Conservation (phyloP, 2,888 invertebrate species). For the Osmoderma eremita region DNA sequence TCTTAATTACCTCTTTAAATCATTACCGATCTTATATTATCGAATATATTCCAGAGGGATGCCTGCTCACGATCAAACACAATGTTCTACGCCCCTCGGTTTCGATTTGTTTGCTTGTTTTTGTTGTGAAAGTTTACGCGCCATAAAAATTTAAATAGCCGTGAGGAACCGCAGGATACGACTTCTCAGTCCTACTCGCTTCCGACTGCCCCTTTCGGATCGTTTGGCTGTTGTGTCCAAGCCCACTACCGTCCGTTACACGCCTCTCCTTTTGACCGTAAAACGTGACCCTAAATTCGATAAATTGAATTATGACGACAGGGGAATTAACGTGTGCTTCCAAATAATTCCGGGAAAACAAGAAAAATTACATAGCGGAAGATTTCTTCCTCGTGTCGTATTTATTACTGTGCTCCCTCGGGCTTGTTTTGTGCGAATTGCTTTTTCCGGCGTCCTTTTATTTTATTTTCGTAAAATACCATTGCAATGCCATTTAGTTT, state of each 20-base stretch:
- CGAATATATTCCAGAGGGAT: too few relatives aligned
- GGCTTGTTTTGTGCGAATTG: too few relatives aligned
- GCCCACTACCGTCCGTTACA: neutral
- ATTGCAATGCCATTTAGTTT: too few relatives aligned
- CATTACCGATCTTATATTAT: too few relatives aligned
- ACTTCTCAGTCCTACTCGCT: neutral
- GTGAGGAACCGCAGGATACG: neutral
- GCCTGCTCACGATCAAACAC: neutral
- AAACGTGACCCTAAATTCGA: conserved; percentile 7
- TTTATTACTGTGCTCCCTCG: neutral
- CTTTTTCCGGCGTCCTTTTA: too few relatives aligned
- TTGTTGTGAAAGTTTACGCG: neutral
- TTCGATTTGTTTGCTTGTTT: conserved; percentile 3
- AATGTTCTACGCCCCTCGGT: neutral
- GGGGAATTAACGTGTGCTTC: neutral
- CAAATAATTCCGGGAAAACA: conserved; percentile 2
- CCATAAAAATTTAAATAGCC: conserved; percentile 7
- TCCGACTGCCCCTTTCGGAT: neutral
- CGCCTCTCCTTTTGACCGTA: conserved; percentile 3
- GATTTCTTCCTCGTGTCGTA: conserved; percentile 5
- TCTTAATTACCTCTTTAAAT: too few relatives aligned
- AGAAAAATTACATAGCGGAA: neutral
- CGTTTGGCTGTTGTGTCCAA: neutral
- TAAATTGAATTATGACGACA: conserved; percentile 8
- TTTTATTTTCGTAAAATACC: too few relatives aligned